These are phyloP conservation scores for Portevinia maculata DNA, from an alignment of 2,888 invertebrate genomes.

Conservation along the genomic window DNA sequence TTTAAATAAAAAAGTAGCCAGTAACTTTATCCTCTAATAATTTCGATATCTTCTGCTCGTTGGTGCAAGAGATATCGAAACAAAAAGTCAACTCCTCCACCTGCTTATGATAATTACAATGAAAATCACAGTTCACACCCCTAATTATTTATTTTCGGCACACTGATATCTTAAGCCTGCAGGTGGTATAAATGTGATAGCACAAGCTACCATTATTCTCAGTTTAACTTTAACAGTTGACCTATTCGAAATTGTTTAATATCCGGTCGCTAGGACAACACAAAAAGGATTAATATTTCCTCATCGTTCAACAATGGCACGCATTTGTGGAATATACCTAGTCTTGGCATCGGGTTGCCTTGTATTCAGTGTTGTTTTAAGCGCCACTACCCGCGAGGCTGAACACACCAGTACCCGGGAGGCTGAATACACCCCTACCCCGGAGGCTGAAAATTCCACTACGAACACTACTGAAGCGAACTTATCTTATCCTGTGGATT, in stretches of 20 bases:
- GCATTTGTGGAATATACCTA: conserved; percentile 19
- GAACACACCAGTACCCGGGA: no score
- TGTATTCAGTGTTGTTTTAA: neutral
- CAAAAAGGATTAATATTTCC: conserved; percentile 7
- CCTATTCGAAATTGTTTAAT: conserved; percentile 37
- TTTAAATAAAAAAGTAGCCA: neutral
- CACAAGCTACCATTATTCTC: conserved; percentile 19
- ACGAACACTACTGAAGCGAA: no score
- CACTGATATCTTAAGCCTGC: conserved; percentile 30
- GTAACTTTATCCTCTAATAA: neutral
- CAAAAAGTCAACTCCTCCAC: conserved; percentile 4
- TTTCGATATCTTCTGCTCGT: neutral
- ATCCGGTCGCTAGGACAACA: conserved; percentile 24
- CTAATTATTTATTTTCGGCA: conserved; percentile 7
- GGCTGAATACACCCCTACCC: no score
- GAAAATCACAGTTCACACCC: conserved; percentile 42
- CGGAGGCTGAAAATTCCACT: no score
- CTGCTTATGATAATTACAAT: conserved; percentile 55
- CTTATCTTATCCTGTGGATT: no score
- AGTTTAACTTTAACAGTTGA: conserved; percentile 42
- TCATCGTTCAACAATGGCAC: conserved; percentile 17
- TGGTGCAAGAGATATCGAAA: conserved; percentile 29
- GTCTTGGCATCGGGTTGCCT: conserved; percentile 20
- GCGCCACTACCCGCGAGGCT: no score
- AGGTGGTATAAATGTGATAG: conserved; percentile 48